A percentile compares a stretch with the other conserved stretches of the same genome.
Evolutionary conservation across 1,140 invertebrate species (phyloP).

Genomic region (Drosophila ficusphila): DNA sequence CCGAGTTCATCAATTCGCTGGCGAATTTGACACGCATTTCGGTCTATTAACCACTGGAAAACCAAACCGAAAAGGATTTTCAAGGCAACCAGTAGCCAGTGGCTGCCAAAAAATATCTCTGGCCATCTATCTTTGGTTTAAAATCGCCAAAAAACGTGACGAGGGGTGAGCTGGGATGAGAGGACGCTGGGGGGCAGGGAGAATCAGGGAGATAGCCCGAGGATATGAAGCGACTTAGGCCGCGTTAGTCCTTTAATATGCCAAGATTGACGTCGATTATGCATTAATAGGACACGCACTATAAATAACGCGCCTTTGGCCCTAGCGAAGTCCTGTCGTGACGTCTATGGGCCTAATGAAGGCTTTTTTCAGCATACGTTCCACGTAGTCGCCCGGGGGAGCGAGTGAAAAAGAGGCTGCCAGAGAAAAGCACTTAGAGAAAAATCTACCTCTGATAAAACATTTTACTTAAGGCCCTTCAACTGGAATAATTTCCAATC

Average conservation of each 20-base stretch:
- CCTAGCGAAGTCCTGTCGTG: constrained; percentile 54
- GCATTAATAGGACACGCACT: constrained; percentile 74
- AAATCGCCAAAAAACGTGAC: constrained; percentile 50
- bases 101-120: constrained; percentile 44
- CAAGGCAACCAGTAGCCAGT: constrained; percentile 44
- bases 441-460: not conserved
- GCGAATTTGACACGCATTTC: constrained; percentile 46
- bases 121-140: constrained; percentile 59
- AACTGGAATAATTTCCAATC: no score
- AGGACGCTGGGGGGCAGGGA: not conserved
- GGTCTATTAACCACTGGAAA: constrained; percentile 43
- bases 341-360: constrained; percentile 79
- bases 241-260: constrained; percentile 78
- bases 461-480: no score
- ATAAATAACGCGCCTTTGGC: constrained; percentile 76
- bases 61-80: constrained; percentile 44
- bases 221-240: constrained; percentile 43
- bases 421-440: constrained; percentile 1
- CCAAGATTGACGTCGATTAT: constrained; percentile 80
- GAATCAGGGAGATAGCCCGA: constrained; percentile 1
- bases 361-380: constrained; percentile 72
- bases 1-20: constrained; percentile 48
- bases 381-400: constrained; percentile 49
- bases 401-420: constrained; percentile 38
- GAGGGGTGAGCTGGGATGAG: constrained; percentile 13